A percentile compares a stretch with the other conserved stretches of the same genome.
These are phyloP conservation scores for Puffinus mauretanicus DNA, from an alignment of 2,113 vertebrate species.

Conservation along the genomic window DNA sequence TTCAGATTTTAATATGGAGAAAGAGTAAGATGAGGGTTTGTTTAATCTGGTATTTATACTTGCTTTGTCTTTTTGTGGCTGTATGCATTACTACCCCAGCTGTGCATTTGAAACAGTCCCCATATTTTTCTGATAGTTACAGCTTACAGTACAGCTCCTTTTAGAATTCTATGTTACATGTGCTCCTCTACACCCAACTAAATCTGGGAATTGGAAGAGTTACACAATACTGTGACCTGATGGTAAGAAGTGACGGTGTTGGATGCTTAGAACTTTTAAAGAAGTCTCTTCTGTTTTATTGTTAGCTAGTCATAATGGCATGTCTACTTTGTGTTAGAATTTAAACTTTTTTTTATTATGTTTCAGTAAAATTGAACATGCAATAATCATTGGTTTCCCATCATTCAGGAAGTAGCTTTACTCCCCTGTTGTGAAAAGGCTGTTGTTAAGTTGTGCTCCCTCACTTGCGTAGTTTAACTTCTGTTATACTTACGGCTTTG, in stretches of 20 bases:
- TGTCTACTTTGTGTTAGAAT: not conserved
- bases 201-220: not conserved
- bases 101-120: not conserved
- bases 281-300: not conserved
- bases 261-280: not conserved
- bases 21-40: not conserved
- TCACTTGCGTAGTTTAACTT: not conserved
- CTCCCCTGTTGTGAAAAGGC: not conserved
- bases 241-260: not conserved
- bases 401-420: not conserved
- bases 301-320: not conserved
- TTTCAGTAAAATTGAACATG: not conserved
- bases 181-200: not conserved
- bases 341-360: not conserved
- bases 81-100: not conserved
- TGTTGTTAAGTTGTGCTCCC: not conserved
- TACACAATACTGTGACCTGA: not conserved
- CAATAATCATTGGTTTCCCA: not conserved
- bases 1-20: not conserved
- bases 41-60: not conserved
- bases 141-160: not conserved
- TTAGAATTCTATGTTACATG: fast-evolving
- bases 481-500: not conserved
- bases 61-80: not conserved
- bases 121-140: not conserved